These are phyloP conservation scores for Brachyhypopomus gauderio DNA, from an alignment of 2,113 vertebrate species.

Conservation along the genomic window DNA sequence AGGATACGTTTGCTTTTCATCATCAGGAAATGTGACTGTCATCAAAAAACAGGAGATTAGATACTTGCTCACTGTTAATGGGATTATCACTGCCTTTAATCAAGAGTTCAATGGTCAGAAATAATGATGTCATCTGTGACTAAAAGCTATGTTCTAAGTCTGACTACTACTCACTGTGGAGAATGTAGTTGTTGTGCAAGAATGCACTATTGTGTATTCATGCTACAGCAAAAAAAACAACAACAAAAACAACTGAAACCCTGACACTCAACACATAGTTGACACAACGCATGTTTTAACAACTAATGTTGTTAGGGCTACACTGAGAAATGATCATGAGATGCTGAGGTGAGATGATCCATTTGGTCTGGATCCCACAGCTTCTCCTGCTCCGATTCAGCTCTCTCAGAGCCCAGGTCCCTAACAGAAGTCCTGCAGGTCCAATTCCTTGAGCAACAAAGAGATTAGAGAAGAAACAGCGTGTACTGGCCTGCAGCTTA, in stretches of 20 bases:
- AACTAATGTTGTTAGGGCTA: too few species aligned
- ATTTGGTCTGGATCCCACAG: too few species aligned
- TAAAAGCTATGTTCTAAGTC: conserved; percentile 4
- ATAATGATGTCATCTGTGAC: conserved; percentile 15
- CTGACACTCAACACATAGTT: neutral
- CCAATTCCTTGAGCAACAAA: conserved; percentile 38
- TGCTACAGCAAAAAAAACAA: neutral
- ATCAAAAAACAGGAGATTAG: conserved; percentile 24
- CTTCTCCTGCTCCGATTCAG: neutral
- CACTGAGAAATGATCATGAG: too few species aligned
- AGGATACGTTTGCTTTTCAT: too few species aligned
- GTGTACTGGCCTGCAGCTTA: conserved; percentile 42
- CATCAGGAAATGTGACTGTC: conserved; percentile 23
- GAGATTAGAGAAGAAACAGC: conserved; percentile 51
- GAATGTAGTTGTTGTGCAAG: neutral
- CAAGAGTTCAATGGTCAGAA: conserved; percentile 9
- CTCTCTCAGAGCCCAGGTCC: neutral
- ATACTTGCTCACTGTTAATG: neutral
- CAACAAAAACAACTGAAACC: too few species aligned
- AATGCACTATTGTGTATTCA: neutral
- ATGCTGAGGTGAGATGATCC: neutral
- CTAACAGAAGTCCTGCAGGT: conserved; percentile 13
- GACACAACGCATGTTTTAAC: too few species aligned
- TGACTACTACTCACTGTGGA: conserved; percentile 3
- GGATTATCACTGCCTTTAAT: neutral